phyloP scores from a whole-genome alignment of 2,888 invertebrate genomes.

The Drosophila falleni region DNA sequence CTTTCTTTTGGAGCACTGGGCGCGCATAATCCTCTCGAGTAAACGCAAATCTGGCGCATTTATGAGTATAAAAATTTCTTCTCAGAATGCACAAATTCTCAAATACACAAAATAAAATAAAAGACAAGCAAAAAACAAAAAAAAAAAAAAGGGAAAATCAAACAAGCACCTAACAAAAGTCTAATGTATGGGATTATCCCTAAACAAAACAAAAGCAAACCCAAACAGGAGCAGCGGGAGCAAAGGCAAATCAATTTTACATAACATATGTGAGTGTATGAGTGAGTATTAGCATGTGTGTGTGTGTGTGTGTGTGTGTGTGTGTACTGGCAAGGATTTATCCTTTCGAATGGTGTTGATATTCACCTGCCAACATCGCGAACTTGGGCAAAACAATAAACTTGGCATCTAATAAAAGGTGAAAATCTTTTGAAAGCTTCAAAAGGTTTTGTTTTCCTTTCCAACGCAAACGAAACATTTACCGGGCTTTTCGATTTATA shows the following conservation, averaged over 20 bases:
- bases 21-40: slow-evolving; percentile 73
- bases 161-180: slow-evolving; percentile 71
- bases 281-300: no score
- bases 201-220: slow-evolving; percentile 69
- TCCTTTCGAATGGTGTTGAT: slow-evolving; percentile 63
- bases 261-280: slow-evolving; percentile 42
- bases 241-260: slow-evolving; percentile 78
- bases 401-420: slow-evolving; percentile 81
- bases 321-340: slow-evolving; percentile 42
- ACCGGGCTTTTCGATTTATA: slow-evolving; percentile 42
- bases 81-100: slow-evolving; percentile 60
- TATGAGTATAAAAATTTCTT: slow-evolving; percentile 71
- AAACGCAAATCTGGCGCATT: slow-evolving; percentile 79
- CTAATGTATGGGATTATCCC: slow-evolving; percentile 79
- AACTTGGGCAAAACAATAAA: slow-evolving; percentile 78
- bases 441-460: slow-evolving; percentile 59
- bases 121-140: slow-evolving; percentile 17
- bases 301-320: not conserved
- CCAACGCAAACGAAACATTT: slow-evolving; percentile 36
- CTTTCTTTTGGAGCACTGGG: slow-evolving; percentile 31
- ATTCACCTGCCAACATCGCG: slow-evolving; percentile 51
- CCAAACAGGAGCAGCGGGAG: slow-evolving; percentile 17
- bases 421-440: slow-evolving; percentile 80
- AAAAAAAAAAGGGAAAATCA: slow-evolving; percentile 51
- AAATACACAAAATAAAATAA: slow-evolving; percentile 22